phyloP scores from a whole-genome alignment of 2,113 vertebrate species.

The Chitala chitala region DNA sequence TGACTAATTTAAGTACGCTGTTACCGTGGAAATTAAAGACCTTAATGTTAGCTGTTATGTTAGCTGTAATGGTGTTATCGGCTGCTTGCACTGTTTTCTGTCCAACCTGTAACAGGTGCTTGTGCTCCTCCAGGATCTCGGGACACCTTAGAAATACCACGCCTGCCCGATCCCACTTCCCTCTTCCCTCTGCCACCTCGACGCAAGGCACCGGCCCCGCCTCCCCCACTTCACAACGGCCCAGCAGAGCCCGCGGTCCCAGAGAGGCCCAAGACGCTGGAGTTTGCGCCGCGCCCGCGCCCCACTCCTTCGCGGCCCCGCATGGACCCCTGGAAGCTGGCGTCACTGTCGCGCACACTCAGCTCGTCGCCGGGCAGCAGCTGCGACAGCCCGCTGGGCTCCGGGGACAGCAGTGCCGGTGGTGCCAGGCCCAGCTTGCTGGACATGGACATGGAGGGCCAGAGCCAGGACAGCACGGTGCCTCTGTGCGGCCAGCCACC shows the following conservation, averaged over 20 bases:
- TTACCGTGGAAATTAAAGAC: too few relatives aligned
- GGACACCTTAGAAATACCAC: constrained; percentile 65
- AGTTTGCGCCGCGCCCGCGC: constrained; percentile 76
- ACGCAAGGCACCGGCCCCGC: constrained; percentile 51
- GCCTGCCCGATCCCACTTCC: constrained; percentile 63
- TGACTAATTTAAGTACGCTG: too few relatives aligned
- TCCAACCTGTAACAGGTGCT: not conserved
- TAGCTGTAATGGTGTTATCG: not conserved
- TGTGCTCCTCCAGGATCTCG: constrained; percentile 49
- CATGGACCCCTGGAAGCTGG: constrained; percentile 76
- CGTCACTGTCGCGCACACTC: constrained; percentile 69
- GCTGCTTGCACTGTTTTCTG: too few relatives aligned
- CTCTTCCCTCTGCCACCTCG: constrained; percentile 58
- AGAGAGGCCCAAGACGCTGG: constrained; percentile 78
- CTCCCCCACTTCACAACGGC: constrained; percentile 30
- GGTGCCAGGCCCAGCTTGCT: constrained; percentile 65
- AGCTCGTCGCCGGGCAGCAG: constrained; percentile 72
- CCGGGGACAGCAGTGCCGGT: constrained; percentile 57
- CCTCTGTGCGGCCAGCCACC: constrained; percentile 67
- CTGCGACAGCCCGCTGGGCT: constrained; percentile 64
- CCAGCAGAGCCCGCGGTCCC: constrained; percentile 43
- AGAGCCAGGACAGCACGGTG: constrained; percentile 72
- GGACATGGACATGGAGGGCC: constrained; percentile 85
- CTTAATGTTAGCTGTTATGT: too few relatives aligned
- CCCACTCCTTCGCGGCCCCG: constrained; percentile 66